Evolutionary conservation across 2,888 invertebrate genomes (phyloP), one percentile per base, ranked within the genome.

Genomic region (Miltochrista miniata): DNA sequence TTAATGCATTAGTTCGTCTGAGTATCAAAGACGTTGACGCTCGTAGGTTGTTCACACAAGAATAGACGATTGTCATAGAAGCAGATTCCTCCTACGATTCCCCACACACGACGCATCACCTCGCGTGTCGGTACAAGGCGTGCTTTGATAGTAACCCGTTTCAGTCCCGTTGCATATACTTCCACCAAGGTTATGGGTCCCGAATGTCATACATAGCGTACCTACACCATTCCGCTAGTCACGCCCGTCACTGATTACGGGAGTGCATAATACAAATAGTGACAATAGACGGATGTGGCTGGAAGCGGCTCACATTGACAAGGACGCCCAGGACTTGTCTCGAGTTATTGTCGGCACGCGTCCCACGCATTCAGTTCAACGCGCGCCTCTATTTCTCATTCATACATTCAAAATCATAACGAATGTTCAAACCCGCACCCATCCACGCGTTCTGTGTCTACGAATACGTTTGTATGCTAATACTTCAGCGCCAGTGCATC

Each of bases 281-380:
- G 85, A 90, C 90, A 90, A 90, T 90, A 89, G 90, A 90, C 90
- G 90, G 91, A 90, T 90, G 88, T 90, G 85, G 86, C 79, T 87
- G 87, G 88, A 89, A 90, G 90, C 85, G 87, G 91, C 89, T 90
- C 87, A 87, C 91, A 91, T 90, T 90, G 90, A 90, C 90, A 91
- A 90, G 90, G 90, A 88, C 90, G 90, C 87, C 87, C 87, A 87
- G 89, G 90, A 89, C 87, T 88, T 86, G 89, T 89, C 87, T 81
- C 79, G 79, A 79, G 72, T 79, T 83, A 87, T 87, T 85, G 88
- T 87, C 85, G 87, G 83, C 85, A 79, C 85, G 83, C 89, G 82
- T 74, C 90, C 88, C 89, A 87, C 90, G 89, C 90, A 74, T 72
- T 61, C 76, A 71, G 76, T 75, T 78, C 82, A 76, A 77, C 82